phyloP scores from a whole-genome alignment of 2,797 vertebrate species.

The Etheostoma nigrum region DNA sequence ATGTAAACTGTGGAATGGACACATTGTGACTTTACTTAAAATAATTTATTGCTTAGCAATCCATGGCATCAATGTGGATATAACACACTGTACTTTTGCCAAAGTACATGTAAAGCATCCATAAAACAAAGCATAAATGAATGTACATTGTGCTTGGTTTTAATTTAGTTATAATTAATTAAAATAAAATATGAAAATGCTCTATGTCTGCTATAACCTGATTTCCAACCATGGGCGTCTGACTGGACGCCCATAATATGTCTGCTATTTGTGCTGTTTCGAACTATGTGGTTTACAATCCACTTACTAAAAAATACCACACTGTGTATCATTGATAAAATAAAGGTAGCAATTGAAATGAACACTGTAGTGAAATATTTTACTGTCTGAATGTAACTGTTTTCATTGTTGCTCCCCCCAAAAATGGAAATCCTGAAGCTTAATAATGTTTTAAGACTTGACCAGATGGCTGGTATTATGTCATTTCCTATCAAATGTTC shows the following conservation, averaged over 20 bases:
- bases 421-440: not conserved
- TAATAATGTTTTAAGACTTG: slow-evolving; percentile 7
- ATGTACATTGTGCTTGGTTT: not conserved
- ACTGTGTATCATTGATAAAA: not conserved
- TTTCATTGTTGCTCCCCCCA: not conserved
- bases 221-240: not conserved
- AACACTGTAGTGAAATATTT: not conserved
- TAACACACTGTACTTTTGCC: not conserved
- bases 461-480: slow-evolving; percentile 44
- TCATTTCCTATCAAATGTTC: slow-evolving; percentile 45
- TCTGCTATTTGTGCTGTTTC: not conserved
- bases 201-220: not conserved
- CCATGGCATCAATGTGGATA: not conserved
- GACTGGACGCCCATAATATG: no score
- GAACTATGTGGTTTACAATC: not conserved
- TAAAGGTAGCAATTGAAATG: not conserved
- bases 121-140: not conserved
- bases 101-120: not conserved
- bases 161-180: not conserved
- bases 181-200: slow-evolving; percentile 7
- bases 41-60: not conserved
- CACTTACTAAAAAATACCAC: not conserved
- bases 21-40: not conserved
- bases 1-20: not conserved
- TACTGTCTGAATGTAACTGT: not conserved